Conservation (phyloP, 2,797 vertebrate species). For the Acanthurus lineatus region DNA sequence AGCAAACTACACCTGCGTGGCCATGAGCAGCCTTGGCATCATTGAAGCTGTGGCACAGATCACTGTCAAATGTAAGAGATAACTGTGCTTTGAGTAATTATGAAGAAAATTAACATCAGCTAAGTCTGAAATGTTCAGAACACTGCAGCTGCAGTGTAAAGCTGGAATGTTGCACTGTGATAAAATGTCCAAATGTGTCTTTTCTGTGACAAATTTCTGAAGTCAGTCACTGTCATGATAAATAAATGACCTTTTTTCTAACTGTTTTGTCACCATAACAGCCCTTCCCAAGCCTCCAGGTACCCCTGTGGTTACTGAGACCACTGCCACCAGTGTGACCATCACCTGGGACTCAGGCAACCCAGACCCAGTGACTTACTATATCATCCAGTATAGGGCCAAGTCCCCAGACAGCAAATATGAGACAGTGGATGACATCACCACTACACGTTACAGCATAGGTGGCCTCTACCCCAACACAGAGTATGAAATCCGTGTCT, state of each 20-base stretch:
- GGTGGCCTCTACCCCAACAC: slow-evolving; percentile 98
- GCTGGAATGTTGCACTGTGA: background rate
- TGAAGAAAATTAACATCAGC: background rate
- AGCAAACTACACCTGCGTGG: slow-evolving; percentile 99
- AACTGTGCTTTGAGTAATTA: slow-evolving; percentile 6
- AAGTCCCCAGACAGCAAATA: slow-evolving; percentile 96
- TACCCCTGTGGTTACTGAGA: slow-evolving; percentile 95
- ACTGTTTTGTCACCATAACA: slow-evolving; percentile 75
- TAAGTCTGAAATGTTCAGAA: slow-evolving; percentile 2
- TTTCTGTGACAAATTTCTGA: background rate
- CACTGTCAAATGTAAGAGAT: slow-evolving; percentile 97
- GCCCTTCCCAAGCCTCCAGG: slow-evolving; percentile 98
- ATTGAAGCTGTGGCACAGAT: slow-evolving; percentile 98
- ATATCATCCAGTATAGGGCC: slow-evolving; percentile 96
- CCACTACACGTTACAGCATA: slow-evolving; percentile 98
- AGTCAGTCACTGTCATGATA: background rate
- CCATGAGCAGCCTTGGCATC: slow-evolving; percentile 99
- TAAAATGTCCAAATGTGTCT: background rate
- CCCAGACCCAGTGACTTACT: slow-evolving; percentile 96
- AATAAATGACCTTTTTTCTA: slow-evolving; percentile 14
- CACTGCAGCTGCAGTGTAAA: background rate
- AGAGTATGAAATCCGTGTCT: slow-evolving; percentile 97
- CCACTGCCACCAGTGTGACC: slow-evolving; percentile 98
- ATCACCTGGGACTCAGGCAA: slow-evolving; percentile 99
- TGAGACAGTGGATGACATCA: slow-evolving; percentile 96